Evolutionary conservation across 2,888 invertebrate species (phyloP).

Genomic region (Monopis laevigella): DNA sequence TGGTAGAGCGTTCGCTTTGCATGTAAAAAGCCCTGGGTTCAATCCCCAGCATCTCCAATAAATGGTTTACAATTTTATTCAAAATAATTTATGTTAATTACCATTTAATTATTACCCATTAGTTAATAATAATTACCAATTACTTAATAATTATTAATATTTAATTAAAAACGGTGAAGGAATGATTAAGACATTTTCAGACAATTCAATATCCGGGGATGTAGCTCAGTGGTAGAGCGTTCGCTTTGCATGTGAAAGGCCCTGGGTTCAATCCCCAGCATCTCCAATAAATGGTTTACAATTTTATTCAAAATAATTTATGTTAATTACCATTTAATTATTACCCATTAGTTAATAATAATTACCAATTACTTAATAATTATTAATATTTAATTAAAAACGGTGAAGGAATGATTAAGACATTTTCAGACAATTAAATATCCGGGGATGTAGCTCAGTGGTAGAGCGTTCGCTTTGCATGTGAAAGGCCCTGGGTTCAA

Average conservation of each 20-base stretch:
- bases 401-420: too few species aligned
- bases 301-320: neutral
- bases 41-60: slow-evolving; percentile 90
- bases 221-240: slow-evolving; percentile 93
- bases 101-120: too few species aligned
- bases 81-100: too few species aligned
- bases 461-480: slow-evolving; percentile 99
- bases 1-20: slow-evolving; percentile 99
- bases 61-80: neutral
- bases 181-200: too few species aligned
- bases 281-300: slow-evolving; percentile 53
- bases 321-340: neutral
- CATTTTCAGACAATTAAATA: too few species aligned
- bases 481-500: slow-evolving; percentile 95
- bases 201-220: too few species aligned
- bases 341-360: too few species aligned
- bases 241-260: slow-evolving; percentile 92
- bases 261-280: slow-evolving; percentile 82
- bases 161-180: too few species aligned
- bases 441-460: slow-evolving; percentile 96
- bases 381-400: neutral
- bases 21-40: slow-evolving; percentile 96
- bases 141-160: too few species aligned
- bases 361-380: too few species aligned
- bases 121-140: too few species aligned